Evolutionary conservation across 2,113 vertebrate genomes (phyloP).

Genomic region (Nothocercus nigrocapillus): DNA sequence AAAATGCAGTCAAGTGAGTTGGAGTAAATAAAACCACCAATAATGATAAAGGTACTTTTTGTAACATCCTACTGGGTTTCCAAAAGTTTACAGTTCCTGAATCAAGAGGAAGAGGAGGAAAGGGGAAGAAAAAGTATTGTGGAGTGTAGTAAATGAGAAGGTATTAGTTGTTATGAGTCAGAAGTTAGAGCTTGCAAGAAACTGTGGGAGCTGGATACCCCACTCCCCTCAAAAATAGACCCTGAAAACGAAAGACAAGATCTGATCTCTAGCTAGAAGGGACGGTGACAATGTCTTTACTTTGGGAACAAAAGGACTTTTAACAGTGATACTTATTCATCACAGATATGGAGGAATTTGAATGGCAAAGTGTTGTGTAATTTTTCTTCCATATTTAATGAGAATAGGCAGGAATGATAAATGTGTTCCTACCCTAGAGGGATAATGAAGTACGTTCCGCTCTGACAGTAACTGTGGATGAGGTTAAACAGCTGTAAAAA

Average conservation of each 20-base stretch:
- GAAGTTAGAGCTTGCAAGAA: background rate
- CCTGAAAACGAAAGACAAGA: background rate
- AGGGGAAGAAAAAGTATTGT: background rate
- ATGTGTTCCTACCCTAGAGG: conserved; percentile 26
- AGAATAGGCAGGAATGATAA: conserved; percentile 37
- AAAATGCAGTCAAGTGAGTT: background rate
- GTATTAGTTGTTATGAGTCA: background rate
- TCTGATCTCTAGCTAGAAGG: background rate
- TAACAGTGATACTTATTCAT: conserved; percentile 11
- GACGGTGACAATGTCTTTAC: background rate
- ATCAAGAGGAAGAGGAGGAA: background rate
- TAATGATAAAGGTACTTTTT: background rate
- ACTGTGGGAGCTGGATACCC: no score
- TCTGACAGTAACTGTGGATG: conserved; percentile 4
- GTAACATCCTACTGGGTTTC: background rate
- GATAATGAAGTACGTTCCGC: background rate
- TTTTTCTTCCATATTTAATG: conserved; percentile 62
- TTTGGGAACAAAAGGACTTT: background rate
- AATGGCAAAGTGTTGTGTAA: conserved; percentile 56
- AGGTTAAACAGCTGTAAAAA: conserved; percentile 55
- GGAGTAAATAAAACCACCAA: background rate
- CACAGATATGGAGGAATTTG: conserved; percentile 5
- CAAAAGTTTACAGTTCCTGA: background rate
- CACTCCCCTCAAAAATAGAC: background rate
- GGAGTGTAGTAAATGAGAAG: background rate